A percentile compares a stretch with the other conserved stretches of the same genome.
Evolutionary conservation across 2,888 invertebrate species (phyloP).

Genomic region (Lasioglossum calceatum): DNA sequence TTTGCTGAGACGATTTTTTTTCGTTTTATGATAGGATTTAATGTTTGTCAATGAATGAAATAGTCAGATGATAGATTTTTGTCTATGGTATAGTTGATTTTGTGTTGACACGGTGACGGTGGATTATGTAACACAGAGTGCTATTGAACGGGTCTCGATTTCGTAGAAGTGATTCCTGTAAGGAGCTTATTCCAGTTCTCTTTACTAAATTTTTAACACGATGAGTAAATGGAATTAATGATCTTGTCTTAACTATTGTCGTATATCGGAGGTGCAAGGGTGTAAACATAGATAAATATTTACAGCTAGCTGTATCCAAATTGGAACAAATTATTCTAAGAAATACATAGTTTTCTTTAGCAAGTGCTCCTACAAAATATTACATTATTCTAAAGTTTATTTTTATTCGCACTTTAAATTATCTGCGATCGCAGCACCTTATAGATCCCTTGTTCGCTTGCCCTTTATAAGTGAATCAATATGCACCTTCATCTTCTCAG

Average conservation of each 20-base stretch:
- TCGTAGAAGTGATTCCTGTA: neutral
- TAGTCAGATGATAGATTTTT: neutral
- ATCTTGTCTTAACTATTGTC: neutral
- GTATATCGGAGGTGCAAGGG: neutral
- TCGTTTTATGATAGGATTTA: neutral
- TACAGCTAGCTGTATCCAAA: too few relatives aligned
- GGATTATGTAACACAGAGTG: constrained; percentile 38
- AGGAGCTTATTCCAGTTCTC: neutral
- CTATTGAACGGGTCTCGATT: constrained; percentile 19
- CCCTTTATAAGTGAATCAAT: neutral
- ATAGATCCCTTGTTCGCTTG: neutral
- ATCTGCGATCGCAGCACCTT: neutral
- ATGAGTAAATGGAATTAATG: neutral
- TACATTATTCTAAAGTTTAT: neutral
- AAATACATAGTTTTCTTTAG: neutral
- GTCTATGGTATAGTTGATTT: neutral
- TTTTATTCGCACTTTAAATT: neutral
- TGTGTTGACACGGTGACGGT: constrained; percentile 10
- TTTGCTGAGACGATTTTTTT: neutral
- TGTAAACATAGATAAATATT: neutral
- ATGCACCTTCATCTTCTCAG: neutral
- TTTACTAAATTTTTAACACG: neutral
- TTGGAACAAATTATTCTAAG: too few relatives aligned
- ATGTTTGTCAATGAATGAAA: neutral
- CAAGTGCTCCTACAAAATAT: neutral